Evolutionary conservation across 2,888 invertebrate species (phyloP).

Genomic region (Agrilus mali): DNA sequence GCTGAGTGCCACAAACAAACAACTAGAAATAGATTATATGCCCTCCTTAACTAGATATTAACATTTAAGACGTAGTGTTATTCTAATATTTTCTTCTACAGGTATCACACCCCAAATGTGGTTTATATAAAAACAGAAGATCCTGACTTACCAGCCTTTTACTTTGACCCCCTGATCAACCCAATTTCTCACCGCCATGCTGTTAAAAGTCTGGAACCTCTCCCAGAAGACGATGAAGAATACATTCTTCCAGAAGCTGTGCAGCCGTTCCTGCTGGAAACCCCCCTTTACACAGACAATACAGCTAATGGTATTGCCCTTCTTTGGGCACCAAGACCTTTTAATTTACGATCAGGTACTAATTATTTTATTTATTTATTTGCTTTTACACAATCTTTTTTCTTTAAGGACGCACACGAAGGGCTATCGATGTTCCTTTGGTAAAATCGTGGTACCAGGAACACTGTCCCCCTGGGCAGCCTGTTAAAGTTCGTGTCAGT

Average conservation of each 20-base stretch:
- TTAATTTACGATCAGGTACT: conserved; percentile 87
- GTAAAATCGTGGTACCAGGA: conserved; percentile 97
- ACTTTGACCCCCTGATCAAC: conserved; percentile 98
- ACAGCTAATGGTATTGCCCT: conserved; percentile 97
- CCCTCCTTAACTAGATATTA: too few relatives aligned
- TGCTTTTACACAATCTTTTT: conserved; percentile 2
- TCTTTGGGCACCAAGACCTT: conserved; percentile 96
- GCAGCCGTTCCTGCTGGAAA: conserved; percentile 86
- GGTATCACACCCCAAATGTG: conserved; percentile 99
- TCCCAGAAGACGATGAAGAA: conserved; percentile 90
- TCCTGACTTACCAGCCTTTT: conserved; percentile 98
- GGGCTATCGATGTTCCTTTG: conserved; percentile 93
- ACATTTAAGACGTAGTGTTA: too few relatives aligned
- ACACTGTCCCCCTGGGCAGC: conserved; percentile 89
- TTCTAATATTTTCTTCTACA: conserved; percentile 31
- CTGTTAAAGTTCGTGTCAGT: conserved; percentile 97
- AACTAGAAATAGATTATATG: too few relatives aligned
- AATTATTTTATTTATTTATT: conserved; percentile 6
- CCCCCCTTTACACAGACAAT: conserved; percentile 94
- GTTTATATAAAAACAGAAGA: conserved; percentile 99
- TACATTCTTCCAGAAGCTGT: conserved; percentile 84
- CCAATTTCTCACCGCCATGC: conserved; percentile 94
- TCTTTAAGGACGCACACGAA: conserved; percentile 62
- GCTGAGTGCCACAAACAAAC: conserved; percentile 45
- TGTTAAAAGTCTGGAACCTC: conserved; percentile 66